Evolutionary conservation across 2,113 vertebrate species (phyloP).

Genomic region (Calyptommatus sinebrachiatus): DNA sequence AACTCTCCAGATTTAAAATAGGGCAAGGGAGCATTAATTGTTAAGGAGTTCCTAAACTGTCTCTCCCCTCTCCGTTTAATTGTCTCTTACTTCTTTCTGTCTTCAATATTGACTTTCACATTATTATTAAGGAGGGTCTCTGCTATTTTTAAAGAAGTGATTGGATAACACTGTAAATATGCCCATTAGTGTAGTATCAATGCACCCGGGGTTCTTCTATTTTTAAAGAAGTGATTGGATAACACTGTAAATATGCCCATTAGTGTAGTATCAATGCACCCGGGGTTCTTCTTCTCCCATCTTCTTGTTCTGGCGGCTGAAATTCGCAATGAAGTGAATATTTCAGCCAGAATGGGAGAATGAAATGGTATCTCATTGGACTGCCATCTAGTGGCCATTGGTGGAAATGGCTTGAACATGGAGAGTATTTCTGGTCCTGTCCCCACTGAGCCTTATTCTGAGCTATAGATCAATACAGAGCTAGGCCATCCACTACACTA

Average conservation of each 20-base stretch:
- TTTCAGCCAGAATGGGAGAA: accelerated
- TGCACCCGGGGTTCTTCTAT: constrained; percentile 14
- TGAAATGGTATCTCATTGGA: constrained; percentile 44
- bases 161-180: constrained; percentile 42
- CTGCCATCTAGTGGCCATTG: constrained; percentile 74
- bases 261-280: constrained; percentile 51
- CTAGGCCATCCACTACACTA: too few species aligned
- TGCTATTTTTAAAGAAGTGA: constrained; percentile 36
- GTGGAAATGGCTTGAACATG: not conserved
- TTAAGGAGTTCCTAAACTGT: constrained; percentile 45
- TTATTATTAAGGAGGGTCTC: constrained; percentile 20
- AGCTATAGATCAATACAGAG: too few species aligned
- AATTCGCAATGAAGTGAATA: not conserved
- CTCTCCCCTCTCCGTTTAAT: constrained; percentile 23
- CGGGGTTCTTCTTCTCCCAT: not conserved
- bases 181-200: constrained; percentile 55
- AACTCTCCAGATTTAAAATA: constrained; percentile 18
- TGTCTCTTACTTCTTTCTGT: constrained; percentile 24
- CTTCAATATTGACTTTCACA: not conserved
- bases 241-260: constrained; percentile 50
- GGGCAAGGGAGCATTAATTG: constrained; percentile 37
- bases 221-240: constrained; percentile 34
- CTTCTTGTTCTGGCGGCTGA: constrained; percentile 11
- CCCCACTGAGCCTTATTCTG: too few species aligned
- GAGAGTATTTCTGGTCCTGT: not conserved